Evolutionary conservation across 2,888 invertebrate species (phyloP), one percentile per base, ranked within the genome.

Genomic region (Andrena chrysosceles): DNA sequence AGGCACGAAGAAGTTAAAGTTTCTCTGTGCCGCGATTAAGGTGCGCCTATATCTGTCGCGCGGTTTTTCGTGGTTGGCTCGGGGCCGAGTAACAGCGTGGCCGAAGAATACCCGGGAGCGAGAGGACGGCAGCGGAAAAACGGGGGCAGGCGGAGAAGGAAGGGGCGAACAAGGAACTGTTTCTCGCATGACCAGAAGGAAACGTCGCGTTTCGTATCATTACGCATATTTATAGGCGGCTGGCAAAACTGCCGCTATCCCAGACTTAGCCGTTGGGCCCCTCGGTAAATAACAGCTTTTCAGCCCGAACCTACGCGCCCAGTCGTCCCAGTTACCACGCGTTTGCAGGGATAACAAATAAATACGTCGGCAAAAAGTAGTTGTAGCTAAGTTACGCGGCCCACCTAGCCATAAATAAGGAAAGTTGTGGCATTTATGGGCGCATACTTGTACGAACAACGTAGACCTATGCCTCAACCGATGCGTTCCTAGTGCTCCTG

Each of bases 291-390:
- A 91, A 91, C 86, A 77, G 85, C 89, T 86, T 87, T 86, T 83
- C 81, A 87, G 80, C 80, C 79, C 82, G 64, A 71, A 70, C 76
- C 59, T 64, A 66, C 66, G 63, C 74, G 72, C 69, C 31, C 71
- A 72, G 71, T 75, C 83, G 87, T 85, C 85, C 89, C 88, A 85
- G 89, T 90, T 89, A 85, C 72, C 79, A 42, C 83, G 23, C 77
- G 77, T 71, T 63, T 60, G 62, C 23, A 23, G 85, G 89, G 90
- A 90, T 90, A 91, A 92, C 92, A 92, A 90, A 92, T 92, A 92
- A 92, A 92, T 92, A 91, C 80, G 91, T 91, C 89, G 85, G 88
- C 89, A 89, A 90, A 92, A 92, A 92, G 91, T 92, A 90, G 91
- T 88, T 89, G 86, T 80, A 84, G 85, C 86, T 89, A 91, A 91